Evolutionary conservation across 1,140 invertebrate genomes (phyloP).

Genomic region (Panonychus citri): DNA sequence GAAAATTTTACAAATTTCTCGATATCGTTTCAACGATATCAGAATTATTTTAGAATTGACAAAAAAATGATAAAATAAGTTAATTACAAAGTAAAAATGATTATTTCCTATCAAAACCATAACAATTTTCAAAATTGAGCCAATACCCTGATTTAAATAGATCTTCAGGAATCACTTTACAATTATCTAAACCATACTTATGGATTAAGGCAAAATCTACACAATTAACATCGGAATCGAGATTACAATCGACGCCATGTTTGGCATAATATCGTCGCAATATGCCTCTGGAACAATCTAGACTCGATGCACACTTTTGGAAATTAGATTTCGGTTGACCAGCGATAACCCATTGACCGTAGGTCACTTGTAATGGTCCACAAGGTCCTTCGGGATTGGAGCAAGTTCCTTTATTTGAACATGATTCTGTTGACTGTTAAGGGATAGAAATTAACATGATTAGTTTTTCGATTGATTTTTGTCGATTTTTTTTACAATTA

Average conservation of each 20-base stretch:
- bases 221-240: conserved; percentile 29
- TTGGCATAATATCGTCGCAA: conserved; percentile 21
- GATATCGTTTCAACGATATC: no score
- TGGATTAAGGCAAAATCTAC: conserved; percentile 49
- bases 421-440: background rate
- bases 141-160: conserved; percentile 7
- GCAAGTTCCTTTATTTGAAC: background rate
- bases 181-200: conserved; percentile 12
- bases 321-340: background rate
- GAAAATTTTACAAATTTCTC: no score
- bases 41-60: no score
- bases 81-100: no score
- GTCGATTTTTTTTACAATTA: no score
- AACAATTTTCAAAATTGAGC: conserved; percentile 1
- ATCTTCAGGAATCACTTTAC: conserved; percentile 4
- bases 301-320: background rate
- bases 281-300: background rate
- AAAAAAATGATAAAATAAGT: no score
- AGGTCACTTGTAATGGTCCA: background rate
- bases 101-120: background rate
- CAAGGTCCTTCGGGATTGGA: background rate
- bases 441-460: background rate
- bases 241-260: conserved; percentile 56
- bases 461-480: background rate
- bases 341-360: background rate